phyloP scores from a whole-genome alignment of 1,140 invertebrate species.

The Danaus plexippus region DNA sequence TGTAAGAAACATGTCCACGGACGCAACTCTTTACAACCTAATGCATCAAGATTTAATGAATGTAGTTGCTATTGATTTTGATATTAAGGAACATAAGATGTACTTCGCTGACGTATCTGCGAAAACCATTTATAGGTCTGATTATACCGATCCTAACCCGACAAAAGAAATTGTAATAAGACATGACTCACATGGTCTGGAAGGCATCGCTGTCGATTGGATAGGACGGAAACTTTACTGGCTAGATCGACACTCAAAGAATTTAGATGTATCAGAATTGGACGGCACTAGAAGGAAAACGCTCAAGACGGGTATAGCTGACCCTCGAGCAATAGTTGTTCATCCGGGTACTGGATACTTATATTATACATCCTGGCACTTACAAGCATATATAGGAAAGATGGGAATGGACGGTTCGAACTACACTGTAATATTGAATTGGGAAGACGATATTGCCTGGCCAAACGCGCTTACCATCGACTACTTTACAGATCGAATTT shows the following conservation, averaged over 20 bases:
- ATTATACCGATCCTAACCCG: conserved; percentile 66
- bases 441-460: conserved; percentile 97
- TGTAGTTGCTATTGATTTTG: conserved; percentile 96
- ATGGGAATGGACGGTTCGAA: conserved; percentile 97
- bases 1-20: conserved; percentile 93
- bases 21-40: conserved; percentile 87
- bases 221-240: conserved; percentile 96
- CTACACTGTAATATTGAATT: conserved; percentile 89
- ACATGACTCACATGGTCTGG: conserved; percentile 94
- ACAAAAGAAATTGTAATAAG: conserved; percentile 88
- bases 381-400: conserved; percentile 97
- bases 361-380: conserved; percentile 97
- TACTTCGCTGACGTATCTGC: conserved; percentile 97
- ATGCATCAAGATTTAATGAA: conserved; percentile 97
- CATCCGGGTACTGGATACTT: conserved; percentile 95
- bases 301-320: conserved; percentile 87
- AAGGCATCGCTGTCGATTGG: conserved; percentile 98
- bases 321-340: conserved; percentile 94
- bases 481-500: conserved; percentile 94
- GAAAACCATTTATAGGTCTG: conserved; percentile 89
- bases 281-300: conserved; percentile 94
- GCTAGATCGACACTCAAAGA: conserved; percentile 96
- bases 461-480: conserved; percentile 98
- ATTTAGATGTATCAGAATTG: conserved; percentile 92
- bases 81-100: conserved; percentile 85